phyloP scores from a whole-genome alignment of 2,888 invertebrate species.

The Unio pictorum region DNA sequence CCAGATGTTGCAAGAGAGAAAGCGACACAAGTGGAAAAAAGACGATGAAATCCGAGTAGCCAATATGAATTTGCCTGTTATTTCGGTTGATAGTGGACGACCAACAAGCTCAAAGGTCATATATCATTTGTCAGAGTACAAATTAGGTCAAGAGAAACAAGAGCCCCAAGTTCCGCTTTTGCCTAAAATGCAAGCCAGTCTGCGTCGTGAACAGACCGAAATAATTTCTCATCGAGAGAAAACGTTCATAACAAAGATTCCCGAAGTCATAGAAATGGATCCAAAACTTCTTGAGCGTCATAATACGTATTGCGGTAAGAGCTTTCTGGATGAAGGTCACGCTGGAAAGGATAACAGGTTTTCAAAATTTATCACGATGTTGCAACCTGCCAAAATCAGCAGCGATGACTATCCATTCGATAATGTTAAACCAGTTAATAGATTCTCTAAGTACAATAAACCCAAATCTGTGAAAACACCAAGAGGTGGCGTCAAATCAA shows the following conservation, averaged over 20 bases:
- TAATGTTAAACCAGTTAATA: constrained; percentile 43
- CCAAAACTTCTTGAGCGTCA: constrained; percentile 47
- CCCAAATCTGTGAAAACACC: constrained; percentile 21
- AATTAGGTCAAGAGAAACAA: constrained; percentile 31
- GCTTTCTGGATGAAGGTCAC: constrained; percentile 38
- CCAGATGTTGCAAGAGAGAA: constrained; percentile 51
- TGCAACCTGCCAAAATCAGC: constrained; percentile 42
- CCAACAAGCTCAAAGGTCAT: constrained; percentile 49
- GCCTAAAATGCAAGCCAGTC: constrained; percentile 53
- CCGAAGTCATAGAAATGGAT: constrained; percentile 56
- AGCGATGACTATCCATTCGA: constrained; percentile 38
- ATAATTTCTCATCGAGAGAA: constrained; percentile 55
- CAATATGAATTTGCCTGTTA: constrained; percentile 55
- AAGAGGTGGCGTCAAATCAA: constrained; percentile 17
- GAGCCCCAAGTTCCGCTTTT: constrained; percentile 32
- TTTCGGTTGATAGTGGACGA: constrained; percentile 34
- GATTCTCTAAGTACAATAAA: constrained; percentile 39
- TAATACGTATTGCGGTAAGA: constrained; percentile 53
- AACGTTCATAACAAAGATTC: constrained; percentile 59
- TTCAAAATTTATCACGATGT: constrained; percentile 36
- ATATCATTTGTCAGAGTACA: constrained; percentile 52
- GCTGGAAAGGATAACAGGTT: constrained; percentile 53
- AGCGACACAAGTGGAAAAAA: constrained; percentile 59
- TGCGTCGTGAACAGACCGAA: constrained; percentile 57
- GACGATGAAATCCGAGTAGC: constrained; percentile 55